Evolutionary conservation across 2,797 vertebrate genomes (phyloP).

Genomic region (Triplophysa bombifrons): DNA sequence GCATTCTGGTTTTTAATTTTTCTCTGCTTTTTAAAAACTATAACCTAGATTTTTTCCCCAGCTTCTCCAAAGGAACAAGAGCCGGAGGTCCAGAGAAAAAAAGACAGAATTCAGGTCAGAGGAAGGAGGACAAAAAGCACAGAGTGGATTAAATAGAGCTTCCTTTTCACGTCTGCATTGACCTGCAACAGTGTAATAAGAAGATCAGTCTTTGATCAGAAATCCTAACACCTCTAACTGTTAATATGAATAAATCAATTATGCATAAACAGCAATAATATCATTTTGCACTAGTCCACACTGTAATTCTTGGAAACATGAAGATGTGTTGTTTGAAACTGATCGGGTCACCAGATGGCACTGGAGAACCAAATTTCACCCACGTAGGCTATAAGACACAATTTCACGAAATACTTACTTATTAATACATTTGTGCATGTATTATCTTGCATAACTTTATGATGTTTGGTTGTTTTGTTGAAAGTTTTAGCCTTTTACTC

Average conservation of each 20-base stretch:
- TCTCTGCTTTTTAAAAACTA: constrained; percentile 15
- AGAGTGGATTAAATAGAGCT: background rate
- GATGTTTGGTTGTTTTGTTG: background rate
- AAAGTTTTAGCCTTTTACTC: background rate
- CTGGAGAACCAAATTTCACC: background rate
- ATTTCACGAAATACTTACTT: too few species aligned
- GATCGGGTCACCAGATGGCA: constrained; percentile 31
- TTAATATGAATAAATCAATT: background rate
- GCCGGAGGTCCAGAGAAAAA: constrained; percentile 33
- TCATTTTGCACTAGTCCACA: background rate
- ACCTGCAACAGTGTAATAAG: background rate
- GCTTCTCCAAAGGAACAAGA: constrained; percentile 53
- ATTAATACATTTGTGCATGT: too few species aligned
- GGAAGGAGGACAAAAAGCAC: background rate
- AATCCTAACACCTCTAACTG: too few species aligned
- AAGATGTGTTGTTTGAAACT: background rate
- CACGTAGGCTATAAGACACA: too few species aligned
- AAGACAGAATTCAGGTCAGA: constrained; percentile 51
- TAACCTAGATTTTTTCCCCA: constrained; percentile 55
- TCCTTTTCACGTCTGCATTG: background rate
- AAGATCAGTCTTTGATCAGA: background rate
- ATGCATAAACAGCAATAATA: background rate
- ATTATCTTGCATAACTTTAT: background rate
- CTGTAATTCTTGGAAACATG: background rate
- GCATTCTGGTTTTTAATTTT: constrained; percentile 35